A percentile compares a stretch with the other conserved stretches of the same genome.
These are phyloP conservation scores for Pterocles burchelli DNA, from an alignment of 2,113 vertebrate species.

Conservation along the genomic window DNA sequence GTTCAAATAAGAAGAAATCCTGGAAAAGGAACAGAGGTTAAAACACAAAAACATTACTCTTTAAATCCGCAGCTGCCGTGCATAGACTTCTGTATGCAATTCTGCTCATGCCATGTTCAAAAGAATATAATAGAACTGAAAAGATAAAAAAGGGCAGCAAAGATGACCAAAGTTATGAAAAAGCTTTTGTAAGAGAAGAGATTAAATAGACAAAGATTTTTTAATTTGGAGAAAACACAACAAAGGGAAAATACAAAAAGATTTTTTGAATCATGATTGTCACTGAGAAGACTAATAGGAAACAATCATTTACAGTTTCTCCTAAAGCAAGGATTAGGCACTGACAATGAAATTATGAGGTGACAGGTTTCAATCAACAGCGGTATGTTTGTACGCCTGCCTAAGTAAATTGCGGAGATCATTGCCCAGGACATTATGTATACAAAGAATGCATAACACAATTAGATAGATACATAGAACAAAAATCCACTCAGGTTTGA, in stretches of 20 bases:
- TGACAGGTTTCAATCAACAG: neutral
- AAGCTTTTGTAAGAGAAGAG: constrained; percentile 6
- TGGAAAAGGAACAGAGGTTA: neutral
- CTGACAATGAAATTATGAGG: neutral
- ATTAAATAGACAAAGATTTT: constrained; percentile 35
- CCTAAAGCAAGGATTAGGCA: neutral
- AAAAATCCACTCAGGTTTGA: neutral
- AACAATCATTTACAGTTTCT: constrained; percentile 6
- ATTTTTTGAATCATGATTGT: neutral
- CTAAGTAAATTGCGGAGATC: neutral
- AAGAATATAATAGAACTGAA: constrained; percentile 22
- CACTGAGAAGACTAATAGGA: neutral
- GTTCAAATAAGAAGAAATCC: neutral
- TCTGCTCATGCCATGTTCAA: neutral
- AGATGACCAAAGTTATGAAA: constrained; percentile 41
- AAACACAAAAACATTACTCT: neutral
- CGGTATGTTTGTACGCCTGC: neutral
- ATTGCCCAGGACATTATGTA: neutral
- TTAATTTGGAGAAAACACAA: constrained; percentile 5
- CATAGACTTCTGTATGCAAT: neutral
- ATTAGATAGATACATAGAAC: neutral
- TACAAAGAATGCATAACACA: fast-evolving
- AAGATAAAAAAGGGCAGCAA: constrained; percentile 18
- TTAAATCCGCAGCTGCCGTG: neutral
- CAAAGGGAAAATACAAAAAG: constrained; percentile 30